Conservation (phyloP, 2,113 vertebrate genomes). For the Psittacus erithacus region DNA sequence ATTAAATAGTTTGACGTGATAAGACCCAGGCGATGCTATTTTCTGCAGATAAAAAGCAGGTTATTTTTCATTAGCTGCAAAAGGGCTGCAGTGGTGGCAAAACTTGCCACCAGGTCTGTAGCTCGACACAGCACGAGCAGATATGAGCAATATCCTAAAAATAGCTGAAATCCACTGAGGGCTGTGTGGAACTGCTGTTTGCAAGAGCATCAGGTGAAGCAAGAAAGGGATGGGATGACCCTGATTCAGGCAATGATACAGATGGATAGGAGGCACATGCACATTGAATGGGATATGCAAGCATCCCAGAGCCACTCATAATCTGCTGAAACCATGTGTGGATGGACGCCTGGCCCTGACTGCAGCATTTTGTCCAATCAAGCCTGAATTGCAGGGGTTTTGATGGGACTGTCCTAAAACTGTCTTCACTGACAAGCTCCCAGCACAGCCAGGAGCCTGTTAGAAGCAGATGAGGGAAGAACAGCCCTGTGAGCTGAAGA, state of each 20-base stretch:
- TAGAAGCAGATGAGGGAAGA: background rate
- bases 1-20: background rate
- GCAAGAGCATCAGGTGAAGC: background rate
- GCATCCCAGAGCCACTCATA: background rate
- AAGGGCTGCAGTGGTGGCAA: background rate
- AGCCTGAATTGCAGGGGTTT: background rate
- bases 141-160: background rate
- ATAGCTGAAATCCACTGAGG: background rate
- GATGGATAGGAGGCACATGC: rapidly evolving
- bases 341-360: background rate
- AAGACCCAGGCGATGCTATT: background rate
- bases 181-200: background rate
- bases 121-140: rapidly evolving
- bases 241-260: rapidly evolving
- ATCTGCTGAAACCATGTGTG: rapidly evolving
- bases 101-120: background rate
- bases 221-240: background rate
- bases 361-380: background rate
- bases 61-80: constrained; percentile 17
- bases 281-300: background rate
- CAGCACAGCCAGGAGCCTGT: background rate
- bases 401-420: background rate
- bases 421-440: background rate
- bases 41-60: constrained; percentile 14
- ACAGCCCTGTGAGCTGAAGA: background rate